Conservation (phyloP, 2,797 vertebrate genomes). For the Rhinophrynus dorsalis region DNA sequence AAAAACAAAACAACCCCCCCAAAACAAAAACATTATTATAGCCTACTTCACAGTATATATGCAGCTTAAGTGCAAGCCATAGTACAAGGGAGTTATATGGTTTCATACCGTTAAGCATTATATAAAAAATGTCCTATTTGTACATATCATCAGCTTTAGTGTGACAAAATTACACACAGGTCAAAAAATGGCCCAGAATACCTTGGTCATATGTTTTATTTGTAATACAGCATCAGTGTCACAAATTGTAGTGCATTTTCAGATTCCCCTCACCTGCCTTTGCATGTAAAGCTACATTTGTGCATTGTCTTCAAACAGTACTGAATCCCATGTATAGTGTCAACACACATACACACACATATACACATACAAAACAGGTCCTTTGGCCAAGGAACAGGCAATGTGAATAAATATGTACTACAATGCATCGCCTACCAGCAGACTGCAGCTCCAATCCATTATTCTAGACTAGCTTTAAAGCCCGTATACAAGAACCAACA, state of each 20-base stretch:
- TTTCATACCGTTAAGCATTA: background rate
- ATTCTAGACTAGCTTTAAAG: too few relatives aligned
- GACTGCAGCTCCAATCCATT: background rate
- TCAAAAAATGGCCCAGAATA: constrained; percentile 62
- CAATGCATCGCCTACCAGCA: background rate
- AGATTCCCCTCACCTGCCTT: constrained; percentile 47
- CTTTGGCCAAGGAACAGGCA: constrained; percentile 39
- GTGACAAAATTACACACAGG: constrained; percentile 55
- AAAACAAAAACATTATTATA: constrained; percentile 63
- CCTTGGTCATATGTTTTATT: constrained; percentile 59
- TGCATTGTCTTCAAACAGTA: constrained; percentile 50
- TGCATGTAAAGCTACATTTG: constrained; percentile 52
- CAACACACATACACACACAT: background rate
- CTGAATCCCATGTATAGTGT: background rate
- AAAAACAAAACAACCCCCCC: constrained; percentile 44
- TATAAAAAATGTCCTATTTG: constrained; percentile 58
- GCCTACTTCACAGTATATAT: constrained; percentile 67
- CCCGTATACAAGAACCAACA: too few relatives aligned
- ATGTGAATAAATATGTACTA: constrained; percentile 43
- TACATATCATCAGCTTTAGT: constrained; percentile 60
- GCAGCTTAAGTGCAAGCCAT: constrained; percentile 69
- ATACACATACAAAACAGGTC: constrained; percentile 41
- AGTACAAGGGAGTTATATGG: constrained; percentile 53
- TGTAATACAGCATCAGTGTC: constrained; percentile 61
- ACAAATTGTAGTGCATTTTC: constrained; percentile 60